Conservation (phyloP, 2,113 vertebrate genomes). For the Bufo bufo region DNA sequence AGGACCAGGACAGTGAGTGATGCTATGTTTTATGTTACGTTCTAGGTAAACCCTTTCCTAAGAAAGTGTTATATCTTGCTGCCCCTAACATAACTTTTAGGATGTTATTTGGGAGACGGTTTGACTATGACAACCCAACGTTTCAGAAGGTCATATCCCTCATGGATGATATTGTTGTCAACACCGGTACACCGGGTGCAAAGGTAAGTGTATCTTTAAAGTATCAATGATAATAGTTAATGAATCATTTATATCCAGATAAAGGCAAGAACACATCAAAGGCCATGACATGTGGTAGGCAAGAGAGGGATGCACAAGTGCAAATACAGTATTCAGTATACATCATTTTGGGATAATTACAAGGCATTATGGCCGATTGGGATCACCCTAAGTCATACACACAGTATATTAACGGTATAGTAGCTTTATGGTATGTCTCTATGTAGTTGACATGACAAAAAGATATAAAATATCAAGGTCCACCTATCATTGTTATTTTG, state of each 20-base stretch:
- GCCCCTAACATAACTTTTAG: conserved; percentile 74
- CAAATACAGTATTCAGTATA: too few relatives aligned
- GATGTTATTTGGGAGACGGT: conserved; percentile 74
- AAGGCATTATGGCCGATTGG: too few relatives aligned
- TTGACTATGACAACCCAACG: conserved; percentile 71
- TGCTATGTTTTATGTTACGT: not conserved
- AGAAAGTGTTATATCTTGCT: conserved; percentile 69
- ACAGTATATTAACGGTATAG: too few relatives aligned
- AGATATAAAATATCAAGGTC: too few relatives aligned
- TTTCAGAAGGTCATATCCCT: conserved; percentile 72
- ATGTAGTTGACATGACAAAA: too few relatives aligned
- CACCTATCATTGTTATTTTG: not conserved
- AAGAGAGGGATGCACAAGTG: too few relatives aligned
- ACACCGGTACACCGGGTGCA: conserved; percentile 69
- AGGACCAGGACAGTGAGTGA: not conserved
- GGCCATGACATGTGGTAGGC: too few relatives aligned
- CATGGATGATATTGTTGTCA: conserved; percentile 75
- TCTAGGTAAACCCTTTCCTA: conserved; percentile 70
- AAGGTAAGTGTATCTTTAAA: conserved; percentile 42
- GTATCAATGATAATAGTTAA: not conserved
- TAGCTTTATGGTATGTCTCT: too few relatives aligned
- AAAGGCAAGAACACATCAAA: not conserved
- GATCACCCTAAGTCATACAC: too few relatives aligned
- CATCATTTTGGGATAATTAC: too few relatives aligned
- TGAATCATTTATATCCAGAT: not conserved